Evolutionary conservation across 1,140 invertebrate genomes (phyloP).

Genomic region (Drosophila sturtevanti): DNA sequence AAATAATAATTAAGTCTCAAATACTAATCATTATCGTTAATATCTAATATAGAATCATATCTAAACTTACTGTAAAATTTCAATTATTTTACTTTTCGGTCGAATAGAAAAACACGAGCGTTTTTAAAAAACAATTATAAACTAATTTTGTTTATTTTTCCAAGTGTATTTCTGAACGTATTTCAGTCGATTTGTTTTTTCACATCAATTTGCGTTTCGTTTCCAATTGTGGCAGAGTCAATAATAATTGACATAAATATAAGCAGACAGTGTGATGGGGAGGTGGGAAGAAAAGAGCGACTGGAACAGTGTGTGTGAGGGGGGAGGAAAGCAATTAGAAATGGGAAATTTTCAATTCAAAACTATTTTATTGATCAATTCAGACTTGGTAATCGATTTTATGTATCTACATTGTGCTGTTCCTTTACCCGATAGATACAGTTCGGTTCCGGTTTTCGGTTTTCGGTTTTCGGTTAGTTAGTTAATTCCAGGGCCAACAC

Average conservation of each 20-base stretch:
- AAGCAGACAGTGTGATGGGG: constrained; percentile 25
- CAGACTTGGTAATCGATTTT: constrained; percentile 24
- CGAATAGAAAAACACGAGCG: neutral
- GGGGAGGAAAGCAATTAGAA: constrained; percentile 29
- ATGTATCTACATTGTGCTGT: neutral
- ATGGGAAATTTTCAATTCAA: constrained; percentile 45
- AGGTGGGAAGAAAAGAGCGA: constrained; percentile 19
- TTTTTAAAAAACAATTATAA: neutral
- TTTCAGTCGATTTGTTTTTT: constrained; percentile 53
- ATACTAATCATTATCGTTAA: too few species aligned
- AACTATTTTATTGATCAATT: constrained; percentile 57
- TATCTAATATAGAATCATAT: too few species aligned
- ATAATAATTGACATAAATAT: constrained; percentile 77
- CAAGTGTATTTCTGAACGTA: neutral
- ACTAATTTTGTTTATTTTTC: constrained; percentile 27
- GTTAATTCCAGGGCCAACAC: constrained; percentile 46
- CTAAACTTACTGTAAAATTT: too few species aligned
- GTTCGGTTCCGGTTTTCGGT: constrained; percentile 37
- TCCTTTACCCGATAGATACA: neutral
- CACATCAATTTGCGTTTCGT: constrained; percentile 73
- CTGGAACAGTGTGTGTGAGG: neutral
- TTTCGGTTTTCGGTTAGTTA: constrained; percentile 2
- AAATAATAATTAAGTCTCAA: too few species aligned
- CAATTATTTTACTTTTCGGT: too few species aligned
- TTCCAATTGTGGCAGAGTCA: constrained; percentile 73